Percentiles rank a stretch among this genome's conserved stretches.
phyloP scores from a whole-genome alignment of 2,888 invertebrate species.

The Phortica magna region DNA sequence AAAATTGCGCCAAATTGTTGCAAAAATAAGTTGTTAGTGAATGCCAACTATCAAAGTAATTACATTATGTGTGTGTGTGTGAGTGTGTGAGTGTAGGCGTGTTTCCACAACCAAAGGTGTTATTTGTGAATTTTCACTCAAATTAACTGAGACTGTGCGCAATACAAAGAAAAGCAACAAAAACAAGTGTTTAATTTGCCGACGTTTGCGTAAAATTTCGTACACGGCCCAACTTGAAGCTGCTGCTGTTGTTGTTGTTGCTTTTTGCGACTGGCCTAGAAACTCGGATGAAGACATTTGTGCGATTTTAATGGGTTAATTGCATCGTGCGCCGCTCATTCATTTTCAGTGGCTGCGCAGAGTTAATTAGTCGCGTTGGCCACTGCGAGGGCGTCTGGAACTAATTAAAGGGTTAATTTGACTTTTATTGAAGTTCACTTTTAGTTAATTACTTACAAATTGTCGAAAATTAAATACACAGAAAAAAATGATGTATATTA shows the following conservation, averaged over 20 bases:
- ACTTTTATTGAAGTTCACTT: not conserved
- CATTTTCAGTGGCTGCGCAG: not conserved
- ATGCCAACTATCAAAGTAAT: not conserved
- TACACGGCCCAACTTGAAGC: not conserved
- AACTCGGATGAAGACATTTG: conserved; percentile 3
- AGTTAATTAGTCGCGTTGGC: not conserved
- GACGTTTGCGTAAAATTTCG: not conserved
- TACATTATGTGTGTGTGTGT: not conserved
- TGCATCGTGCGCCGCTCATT: not conserved
- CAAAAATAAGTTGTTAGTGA: not conserved
- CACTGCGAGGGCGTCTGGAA: not conserved
- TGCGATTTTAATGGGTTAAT: not conserved
- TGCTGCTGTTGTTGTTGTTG: not conserved
- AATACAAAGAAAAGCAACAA: not conserved
- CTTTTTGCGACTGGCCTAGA: not conserved
- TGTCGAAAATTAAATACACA: no score
- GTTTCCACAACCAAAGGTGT: not conserved
- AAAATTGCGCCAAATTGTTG: not conserved
- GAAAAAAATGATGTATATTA: no score
- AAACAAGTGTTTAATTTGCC: not conserved
- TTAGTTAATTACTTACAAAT: not conserved
- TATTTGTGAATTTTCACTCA: not conserved
- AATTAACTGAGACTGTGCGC: not conserved
- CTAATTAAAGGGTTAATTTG: not conserved
- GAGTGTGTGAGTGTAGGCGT: not conserved